Conservation (phyloP, 92 coral and sea anemone genomes). For the Scolanthus callimorphus region DNA sequence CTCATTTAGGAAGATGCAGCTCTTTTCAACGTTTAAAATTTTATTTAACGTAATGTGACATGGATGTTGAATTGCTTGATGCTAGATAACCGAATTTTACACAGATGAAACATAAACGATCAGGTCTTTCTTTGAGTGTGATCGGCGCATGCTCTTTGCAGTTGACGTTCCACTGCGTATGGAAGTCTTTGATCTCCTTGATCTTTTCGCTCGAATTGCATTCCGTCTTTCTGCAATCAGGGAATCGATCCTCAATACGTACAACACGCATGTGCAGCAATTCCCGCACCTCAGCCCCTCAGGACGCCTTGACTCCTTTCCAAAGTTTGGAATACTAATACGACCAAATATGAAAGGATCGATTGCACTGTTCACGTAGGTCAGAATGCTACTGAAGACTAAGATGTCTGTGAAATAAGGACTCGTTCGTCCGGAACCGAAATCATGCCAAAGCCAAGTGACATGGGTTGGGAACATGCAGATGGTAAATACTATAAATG, state of each 20-base stretch:
- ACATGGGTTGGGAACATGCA: slow-evolving; percentile 89
- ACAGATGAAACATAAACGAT: background rate
- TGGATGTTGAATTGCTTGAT: too few relatives aligned
- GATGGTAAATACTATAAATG: slow-evolving; percentile 72
- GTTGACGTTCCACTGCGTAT: too few relatives aligned
- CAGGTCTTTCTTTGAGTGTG: background rate
- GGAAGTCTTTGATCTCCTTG: background rate
- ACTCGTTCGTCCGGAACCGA: slow-evolving; percentile 45
- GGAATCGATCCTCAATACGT: slow-evolving; percentile 14
- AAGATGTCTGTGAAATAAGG: slow-evolving; percentile 44
- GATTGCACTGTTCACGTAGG: slow-evolving; percentile 76
- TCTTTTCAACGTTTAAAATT: too few relatives aligned
- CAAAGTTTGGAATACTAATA: slow-evolving; percentile 16
- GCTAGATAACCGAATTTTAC: too few relatives aligned
- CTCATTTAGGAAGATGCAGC: too few relatives aligned
- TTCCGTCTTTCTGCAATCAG: slow-evolving; percentile 31
- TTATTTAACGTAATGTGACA: too few relatives aligned
- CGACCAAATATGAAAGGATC: slow-evolving; percentile 89
- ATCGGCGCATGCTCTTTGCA: background rate
- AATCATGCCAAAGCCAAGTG: slow-evolving; percentile 88
- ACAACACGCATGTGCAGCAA: slow-evolving; percentile 17
- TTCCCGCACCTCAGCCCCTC: slow-evolving; percentile 4
- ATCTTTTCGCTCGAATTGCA: slow-evolving; percentile 14
- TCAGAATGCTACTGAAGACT: slow-evolving; percentile 63
- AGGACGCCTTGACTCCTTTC: slow-evolving; percentile 9